Percentiles rank a stretch among this genome's conserved stretches.
Evolutionary conservation across 2,797 vertebrate genomes (phyloP).

Genomic region (Brotula barbata): DNA sequence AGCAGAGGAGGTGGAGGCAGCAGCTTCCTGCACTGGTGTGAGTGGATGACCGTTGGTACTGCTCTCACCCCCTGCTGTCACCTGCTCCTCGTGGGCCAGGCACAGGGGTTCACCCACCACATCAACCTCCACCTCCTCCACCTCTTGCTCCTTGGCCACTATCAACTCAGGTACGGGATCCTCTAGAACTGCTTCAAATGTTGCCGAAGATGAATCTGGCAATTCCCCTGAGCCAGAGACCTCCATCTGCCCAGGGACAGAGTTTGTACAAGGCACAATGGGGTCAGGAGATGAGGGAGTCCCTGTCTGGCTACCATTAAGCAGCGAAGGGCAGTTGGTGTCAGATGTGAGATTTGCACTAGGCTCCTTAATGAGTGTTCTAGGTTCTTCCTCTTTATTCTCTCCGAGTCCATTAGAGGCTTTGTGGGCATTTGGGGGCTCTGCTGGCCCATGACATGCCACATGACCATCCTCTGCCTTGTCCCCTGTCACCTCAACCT

Average conservation of each 20-base stretch:
- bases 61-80: slow-evolving; percentile 60
- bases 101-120: slow-evolving; percentile 87
- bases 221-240: slow-evolving; percentile 67
- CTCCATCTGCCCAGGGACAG: slow-evolving; percentile 83
- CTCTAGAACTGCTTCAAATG: slow-evolving; percentile 59
- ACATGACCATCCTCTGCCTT: slow-evolving; percentile 50
- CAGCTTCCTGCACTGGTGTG: slow-evolving; percentile 53
- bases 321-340: slow-evolving; percentile 77
- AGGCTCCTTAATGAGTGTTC: slow-evolving; percentile 76
- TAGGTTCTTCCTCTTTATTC: slow-evolving; percentile 79
- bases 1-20: slow-evolving; percentile 49
- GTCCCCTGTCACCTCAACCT: slow-evolving; percentile 71
- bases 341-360: slow-evolving; percentile 81
- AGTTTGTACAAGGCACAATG: slow-evolving; percentile 96
- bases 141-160: slow-evolving; percentile 88
- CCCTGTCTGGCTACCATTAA: slow-evolving; percentile 85
- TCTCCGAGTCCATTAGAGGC: slow-evolving; percentile 89
- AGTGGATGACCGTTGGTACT: slow-evolving; percentile 53
- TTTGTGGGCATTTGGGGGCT: slow-evolving; percentile 80
- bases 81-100: slow-evolving; percentile 85
- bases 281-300: slow-evolving; percentile 82
- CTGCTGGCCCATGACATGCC: slow-evolving; percentile 71
- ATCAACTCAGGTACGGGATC: slow-evolving; percentile 81
- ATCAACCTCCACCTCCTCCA: slow-evolving; percentile 88
- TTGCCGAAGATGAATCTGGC: slow-evolving; percentile 46